Base-by-base conservation (phyloP, 1,140 invertebrate genomes). In the Drosophila truncata region DNA sequence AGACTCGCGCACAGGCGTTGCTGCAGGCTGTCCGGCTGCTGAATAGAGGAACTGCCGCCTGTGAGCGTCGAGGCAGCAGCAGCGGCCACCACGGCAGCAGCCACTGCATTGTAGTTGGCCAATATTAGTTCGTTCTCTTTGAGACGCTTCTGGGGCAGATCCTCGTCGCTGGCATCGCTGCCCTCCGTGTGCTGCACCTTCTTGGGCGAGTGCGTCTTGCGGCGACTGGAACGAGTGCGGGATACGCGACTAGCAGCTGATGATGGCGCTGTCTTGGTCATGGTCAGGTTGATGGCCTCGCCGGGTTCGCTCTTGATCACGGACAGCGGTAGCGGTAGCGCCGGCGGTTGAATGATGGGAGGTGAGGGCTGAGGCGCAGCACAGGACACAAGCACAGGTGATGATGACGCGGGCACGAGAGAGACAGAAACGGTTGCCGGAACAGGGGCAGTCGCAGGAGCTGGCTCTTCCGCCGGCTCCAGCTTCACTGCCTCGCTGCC, bases 111-210 rank as follows among this genome's bases (percentile, higher is more conserved):
- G 35, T 78, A 86, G 29, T 86, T 91, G 50, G 76, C 91, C 55
- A 92, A 31, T 11, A 92, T 75, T 3, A 91, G 65, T 47, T 92
- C 80, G 33, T 78, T 90, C 29, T 91, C 77, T 52, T 85, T 91
- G 20, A 86, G 25, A 20, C 81, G 74, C 29, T 86, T 91, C 46
- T 62, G 67, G 16, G 59, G 79, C 23, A 66, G n/a, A 37, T 64
- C 47, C 37, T 63, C 58, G 37, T 74, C 74, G 52, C 73, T 84
- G 35, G 52, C 70, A 52, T 64, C 49, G 46, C 60, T 69, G 29
- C 52, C 66, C 25, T 65, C 67, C 0, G 66, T 88, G 39, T 64
- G 72, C 35, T 87, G 84, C 18, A 84, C 80, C 54, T 90, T 88
- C 42, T 88, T 85, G 54, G 84, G 78, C 46, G 78, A 80, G 54